phyloP scores from a whole-genome alignment of 2,113 vertebrate species.

The Mesitornis unicolor region DNA sequence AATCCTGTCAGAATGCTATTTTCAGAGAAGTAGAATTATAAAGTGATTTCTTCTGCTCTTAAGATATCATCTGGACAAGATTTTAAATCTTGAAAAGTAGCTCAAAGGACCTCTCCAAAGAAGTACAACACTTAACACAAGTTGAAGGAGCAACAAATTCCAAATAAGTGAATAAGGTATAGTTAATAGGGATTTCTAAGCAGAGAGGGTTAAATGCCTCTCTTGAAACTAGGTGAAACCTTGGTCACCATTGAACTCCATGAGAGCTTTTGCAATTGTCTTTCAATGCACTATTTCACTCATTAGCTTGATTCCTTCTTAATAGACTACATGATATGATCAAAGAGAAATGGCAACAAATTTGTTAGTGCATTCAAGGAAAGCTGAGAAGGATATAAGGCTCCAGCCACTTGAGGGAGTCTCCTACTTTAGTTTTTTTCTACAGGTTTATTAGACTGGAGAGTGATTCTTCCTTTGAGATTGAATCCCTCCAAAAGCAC shows the following conservation, averaged over 20 bases:
- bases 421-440: background rate
- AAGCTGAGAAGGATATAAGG: background rate
- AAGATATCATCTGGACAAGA: background rate
- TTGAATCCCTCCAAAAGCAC: background rate
- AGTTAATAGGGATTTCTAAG: background rate
- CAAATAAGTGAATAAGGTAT: background rate
- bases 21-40: background rate
- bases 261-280: background rate
- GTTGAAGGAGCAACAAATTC: background rate
- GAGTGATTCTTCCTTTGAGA: background rate
- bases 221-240: background rate
- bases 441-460: background rate
- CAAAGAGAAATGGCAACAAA: background rate
- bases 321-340: background rate
- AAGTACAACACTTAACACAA: background rate
- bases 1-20: background rate
- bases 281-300: background rate
- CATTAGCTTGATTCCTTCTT: background rate
- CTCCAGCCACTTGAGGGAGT: background rate
- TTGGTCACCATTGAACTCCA: background rate
- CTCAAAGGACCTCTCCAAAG: background rate
- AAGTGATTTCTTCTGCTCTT: background rate
- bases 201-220: background rate
- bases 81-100: background rate
- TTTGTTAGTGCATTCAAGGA: background rate